A percentile compares a stretch with the other conserved stretches of the same genome.
Evolutionary conservation across 2,888 invertebrate species (phyloP).

Genomic region (Nephrocerus scutellatus): DNA sequence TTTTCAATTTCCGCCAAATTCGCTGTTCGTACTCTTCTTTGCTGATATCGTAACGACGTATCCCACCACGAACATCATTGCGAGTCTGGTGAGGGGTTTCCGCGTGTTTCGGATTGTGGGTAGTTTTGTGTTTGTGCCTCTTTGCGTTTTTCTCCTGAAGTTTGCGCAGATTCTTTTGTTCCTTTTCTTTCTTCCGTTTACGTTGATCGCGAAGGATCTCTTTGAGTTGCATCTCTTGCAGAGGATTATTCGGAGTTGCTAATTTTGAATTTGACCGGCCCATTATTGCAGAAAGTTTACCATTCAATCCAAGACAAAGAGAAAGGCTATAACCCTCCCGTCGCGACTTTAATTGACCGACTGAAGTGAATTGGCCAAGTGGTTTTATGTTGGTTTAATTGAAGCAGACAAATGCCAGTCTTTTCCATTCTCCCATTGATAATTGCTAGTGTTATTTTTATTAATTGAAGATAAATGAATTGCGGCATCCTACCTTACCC

Average conservation of each 20-base stretch:
- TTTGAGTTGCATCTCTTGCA: slow-evolving; percentile 33
- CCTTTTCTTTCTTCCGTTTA: slow-evolving; percentile 33
- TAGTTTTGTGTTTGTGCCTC: slow-evolving; percentile 23
- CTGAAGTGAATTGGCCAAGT: too few species aligned
- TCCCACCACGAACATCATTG: slow-evolving; percentile 25
- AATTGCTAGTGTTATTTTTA: too few species aligned
- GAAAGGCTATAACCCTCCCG: too few species aligned
- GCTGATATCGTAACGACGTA: slow-evolving; percentile 26
- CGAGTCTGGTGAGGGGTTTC: slow-evolving; percentile 9
- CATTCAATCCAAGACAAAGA: too few species aligned
- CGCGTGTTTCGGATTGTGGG: slow-evolving; percentile 4
- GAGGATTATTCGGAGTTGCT: slow-evolving; percentile 33
- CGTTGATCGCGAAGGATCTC: slow-evolving; percentile 26
- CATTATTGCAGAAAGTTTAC: too few species aligned
- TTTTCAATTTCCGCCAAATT: slow-evolving; percentile 48
- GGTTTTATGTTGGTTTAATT: too few species aligned
- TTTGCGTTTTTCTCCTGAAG: slow-evolving; percentile 35
- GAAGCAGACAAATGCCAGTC: too few species aligned
- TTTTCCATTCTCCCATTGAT: too few species aligned
- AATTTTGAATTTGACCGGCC: slow-evolving; percentile 39
- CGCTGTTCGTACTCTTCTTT: slow-evolving; percentile 33
- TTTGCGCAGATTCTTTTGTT: slow-evolving; percentile 33
- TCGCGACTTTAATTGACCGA: too few species aligned
- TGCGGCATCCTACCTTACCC: too few species aligned
- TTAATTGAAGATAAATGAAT: too few species aligned